Evolutionary conservation across 37 sponge, comb jelly and placozoan genomes (phyloP).

Genomic region (Chondrilla cf. caribensis): DNA sequence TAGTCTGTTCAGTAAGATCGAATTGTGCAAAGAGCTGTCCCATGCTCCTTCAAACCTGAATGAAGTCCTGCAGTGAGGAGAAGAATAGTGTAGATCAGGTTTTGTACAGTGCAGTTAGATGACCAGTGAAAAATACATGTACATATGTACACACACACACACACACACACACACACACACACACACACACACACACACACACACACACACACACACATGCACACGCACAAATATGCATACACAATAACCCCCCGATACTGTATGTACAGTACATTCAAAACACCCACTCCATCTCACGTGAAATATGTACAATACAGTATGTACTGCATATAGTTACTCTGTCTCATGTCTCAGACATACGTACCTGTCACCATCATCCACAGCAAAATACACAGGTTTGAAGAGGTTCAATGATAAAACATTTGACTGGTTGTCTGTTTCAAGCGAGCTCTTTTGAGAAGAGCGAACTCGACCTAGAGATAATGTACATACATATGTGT

Average conservation of each 20-base stretch:
- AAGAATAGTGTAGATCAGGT: background rate
- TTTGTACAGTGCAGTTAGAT: too few relatives aligned
- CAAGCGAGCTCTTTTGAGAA: slow-evolving; percentile 25
- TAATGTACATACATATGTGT: background rate
- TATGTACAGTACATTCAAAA: too few relatives aligned
- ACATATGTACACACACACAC: background rate
- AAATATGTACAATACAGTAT: too few relatives aligned
- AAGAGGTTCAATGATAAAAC: slow-evolving; percentile 61
- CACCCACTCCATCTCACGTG: too few relatives aligned
- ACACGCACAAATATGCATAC: too few relatives aligned
- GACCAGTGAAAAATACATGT: too few relatives aligned
- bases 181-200: too few relatives aligned
- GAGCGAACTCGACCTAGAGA: slow-evolving; percentile 59
- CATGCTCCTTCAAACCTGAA: slow-evolving; percentile 85
- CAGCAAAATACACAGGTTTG: slow-evolving; percentile 22
- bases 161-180: too few relatives aligned
- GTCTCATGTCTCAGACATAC: too few relatives aligned
- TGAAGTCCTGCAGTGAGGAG: slow-evolving; percentile 24
- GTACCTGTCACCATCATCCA: slow-evolving; percentile 42
- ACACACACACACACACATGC: too few relatives aligned
- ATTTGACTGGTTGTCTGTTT: slow-evolving; percentile 45
- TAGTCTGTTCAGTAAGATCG: slow-evolving; percentile 77
- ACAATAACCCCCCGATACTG: too few relatives aligned
- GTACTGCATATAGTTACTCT: too few relatives aligned
- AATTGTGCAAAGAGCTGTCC: slow-evolving; percentile 96